Percentiles rank a stretch among this genome's conserved stretches.
These are phyloP conservation scores for Typhlichthys subterraneus DNA, from an alignment of 2,797 vertebrate genomes.

Conservation along the genomic window DNA sequence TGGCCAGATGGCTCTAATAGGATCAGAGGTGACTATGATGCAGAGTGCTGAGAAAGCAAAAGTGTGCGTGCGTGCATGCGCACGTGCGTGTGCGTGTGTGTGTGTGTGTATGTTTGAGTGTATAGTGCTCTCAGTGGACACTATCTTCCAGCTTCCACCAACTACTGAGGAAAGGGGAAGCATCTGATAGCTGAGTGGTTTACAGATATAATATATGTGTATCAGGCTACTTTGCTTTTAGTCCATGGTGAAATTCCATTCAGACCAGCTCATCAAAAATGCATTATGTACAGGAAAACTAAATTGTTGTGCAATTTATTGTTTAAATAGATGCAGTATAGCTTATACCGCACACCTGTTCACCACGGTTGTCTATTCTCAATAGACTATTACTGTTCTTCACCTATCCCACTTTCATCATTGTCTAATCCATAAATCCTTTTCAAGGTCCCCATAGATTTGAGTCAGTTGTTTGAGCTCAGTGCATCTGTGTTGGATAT, in stretches of 20 bases:
- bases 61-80: conserved; percentile 3
- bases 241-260: no score
- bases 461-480: conserved; percentile 45
- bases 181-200: no score
- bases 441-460: conserved; percentile 76
- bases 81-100: conserved; percentile 11
- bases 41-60: conserved; percentile 71
- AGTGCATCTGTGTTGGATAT: conserved; percentile 19
- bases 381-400: conserved; percentile 3
- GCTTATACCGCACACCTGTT: no score
- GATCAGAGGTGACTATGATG: conserved; percentile 72
- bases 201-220: no score
- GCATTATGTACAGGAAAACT: no score
- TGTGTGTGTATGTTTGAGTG: conserved; percentile 4
- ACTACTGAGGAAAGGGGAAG: no score
- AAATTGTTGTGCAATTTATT: no score
- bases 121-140: no score
- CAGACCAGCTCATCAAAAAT: no score
- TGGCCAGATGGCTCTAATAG: conserved; percentile 68
- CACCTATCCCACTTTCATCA: conserved; percentile 74
- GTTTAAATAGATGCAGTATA: no score
- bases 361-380: conserved; percentile 20
- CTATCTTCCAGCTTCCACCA: no score
- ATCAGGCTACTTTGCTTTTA: no score
- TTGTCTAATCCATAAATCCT: conserved; percentile 87